Base-by-base conservation (phyloP, 1,140 invertebrate species). In the Zaprionus kolodkinae region DNA sequence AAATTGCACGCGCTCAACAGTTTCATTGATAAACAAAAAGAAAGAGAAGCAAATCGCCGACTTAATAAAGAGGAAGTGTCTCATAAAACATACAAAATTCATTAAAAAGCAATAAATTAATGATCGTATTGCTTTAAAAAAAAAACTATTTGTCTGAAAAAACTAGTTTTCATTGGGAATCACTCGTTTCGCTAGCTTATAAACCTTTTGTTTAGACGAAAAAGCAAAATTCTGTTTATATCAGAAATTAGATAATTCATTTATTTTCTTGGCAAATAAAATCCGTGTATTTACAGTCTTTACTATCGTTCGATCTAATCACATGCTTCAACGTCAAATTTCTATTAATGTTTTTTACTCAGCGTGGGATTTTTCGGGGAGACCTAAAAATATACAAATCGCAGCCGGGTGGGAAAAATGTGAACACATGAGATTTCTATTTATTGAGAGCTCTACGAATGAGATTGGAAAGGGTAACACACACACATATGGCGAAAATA, bases 11-110 rank as follows among this genome's bases (percentile, higher is more conserved):
- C 75, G 82, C 75, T 57, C 17, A 66, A 48, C 48, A 62, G 69
- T 43, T 71, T 78, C 79, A 87, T 87, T 86, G 83, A 86, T 87
- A 86, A 86, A 79, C 66, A 67, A 2, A 45, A 57, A 35, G n/a
- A 40, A 0, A 45, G 45, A 35, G 35, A 0, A 63, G 59, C 15
- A 57, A 60, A 54, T 7, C n/a, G 57, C 21, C 30, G 61, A 48
- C 66, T 66, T 50, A 62, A 33, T 38, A 75, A 75, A 60, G 67
- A 82, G 79, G 83, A 86, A 87, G 72, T 85, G 60, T 68, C 67
- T 61, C 75, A 85, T 87, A 86, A 81, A 70, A 66, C 81, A 85
- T 86, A 76, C 27, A 68, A 52, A 77, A 70, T 69, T 33, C 55
- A 65, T 36, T 50, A 72, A 67, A 38, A 72, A 45, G 15, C 40